Conservation (phyloP, 1,140 invertebrate genomes). For the Atta colombica region DNA sequence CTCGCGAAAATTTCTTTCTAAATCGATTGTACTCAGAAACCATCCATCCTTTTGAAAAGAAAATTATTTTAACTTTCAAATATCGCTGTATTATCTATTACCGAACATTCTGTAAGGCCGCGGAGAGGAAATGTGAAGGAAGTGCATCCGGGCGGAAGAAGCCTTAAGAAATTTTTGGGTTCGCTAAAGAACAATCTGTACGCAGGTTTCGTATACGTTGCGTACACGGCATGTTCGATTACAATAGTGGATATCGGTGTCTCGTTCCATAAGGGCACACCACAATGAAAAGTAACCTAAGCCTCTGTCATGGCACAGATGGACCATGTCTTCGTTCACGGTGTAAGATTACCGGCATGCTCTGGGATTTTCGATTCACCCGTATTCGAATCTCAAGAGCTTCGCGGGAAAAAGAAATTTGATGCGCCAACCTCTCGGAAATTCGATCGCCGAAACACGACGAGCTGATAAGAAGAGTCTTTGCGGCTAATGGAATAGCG, state of each 20-base stretch:
- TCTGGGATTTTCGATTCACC: conserved; percentile 66
- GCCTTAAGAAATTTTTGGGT: conserved; percentile 46
- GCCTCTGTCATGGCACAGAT: conserved; percentile 11
- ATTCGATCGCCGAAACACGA: conserved; percentile 57
- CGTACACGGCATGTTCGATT: conserved; percentile 22
- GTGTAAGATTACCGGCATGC: conserved; percentile 54
- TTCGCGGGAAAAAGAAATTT: conserved; percentile 49
- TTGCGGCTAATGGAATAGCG: conserved; percentile 32
- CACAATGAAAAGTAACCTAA: conserved; percentile 71
- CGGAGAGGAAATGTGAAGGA: neutral
- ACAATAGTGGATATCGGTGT: conserved; percentile 61
- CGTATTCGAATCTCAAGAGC: conserved; percentile 62
- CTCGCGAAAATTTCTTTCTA: neutral
- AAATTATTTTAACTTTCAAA: neutral
- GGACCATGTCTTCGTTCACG: conserved; percentile 44
- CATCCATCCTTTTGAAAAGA: neutral
- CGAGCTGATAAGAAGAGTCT: conserved; percentile 18
- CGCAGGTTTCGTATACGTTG: conserved; percentile 37
- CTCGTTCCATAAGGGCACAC: conserved; percentile 67
- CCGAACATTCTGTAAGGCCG: conserved; percentile 22
- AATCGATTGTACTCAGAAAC: neutral
- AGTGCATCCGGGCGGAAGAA: conserved; percentile 47
- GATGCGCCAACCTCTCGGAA: conserved; percentile 43
- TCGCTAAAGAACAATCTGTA: neutral
- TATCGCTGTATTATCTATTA: neutral